Conservation (phyloP, 2,113 vertebrate species). For the Onychostoma macrolepis region DNA sequence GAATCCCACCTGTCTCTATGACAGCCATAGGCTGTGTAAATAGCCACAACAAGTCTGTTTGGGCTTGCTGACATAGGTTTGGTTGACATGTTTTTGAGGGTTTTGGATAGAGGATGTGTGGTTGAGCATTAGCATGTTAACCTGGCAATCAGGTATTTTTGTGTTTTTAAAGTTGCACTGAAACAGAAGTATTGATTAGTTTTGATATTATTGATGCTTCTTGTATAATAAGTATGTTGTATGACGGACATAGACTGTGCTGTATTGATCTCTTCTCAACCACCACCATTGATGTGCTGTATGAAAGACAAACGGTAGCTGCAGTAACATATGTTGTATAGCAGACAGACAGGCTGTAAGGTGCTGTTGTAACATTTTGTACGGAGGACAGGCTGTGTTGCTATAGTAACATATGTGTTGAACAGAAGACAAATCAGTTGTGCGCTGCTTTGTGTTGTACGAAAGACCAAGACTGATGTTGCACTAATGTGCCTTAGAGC, state of each 20-base stretch:
- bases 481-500: not conserved
- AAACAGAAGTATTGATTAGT: not conserved
- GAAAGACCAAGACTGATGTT: not conserved
- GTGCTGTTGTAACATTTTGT: not conserved
- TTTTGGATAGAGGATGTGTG: not conserved
- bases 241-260: not conserved
- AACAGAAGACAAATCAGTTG: slow-evolving; percentile 17
- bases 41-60: not conserved
- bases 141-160: not conserved
- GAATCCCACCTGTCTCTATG: slow-evolving; percentile 2
- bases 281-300: not conserved
- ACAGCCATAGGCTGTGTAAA: not conserved
- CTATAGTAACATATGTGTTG: slow-evolving; percentile 34
- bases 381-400: slow-evolving; percentile 3
- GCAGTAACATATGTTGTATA: not conserved
- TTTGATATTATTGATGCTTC: not conserved
- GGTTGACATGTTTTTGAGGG: not conserved
- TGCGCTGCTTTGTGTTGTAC: slow-evolving; percentile 7
- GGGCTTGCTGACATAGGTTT: not conserved
- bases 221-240: not conserved
- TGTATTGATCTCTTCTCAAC: too few relatives aligned
- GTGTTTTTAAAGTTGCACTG: not conserved
- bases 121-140: not conserved
- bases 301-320: not conserved
- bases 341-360: slow-evolving; percentile 17